These are phyloP conservation scores for Gopherus flavomarginatus DNA, from an alignment of 2,113 vertebrate species.

Conservation along the genomic window DNA sequence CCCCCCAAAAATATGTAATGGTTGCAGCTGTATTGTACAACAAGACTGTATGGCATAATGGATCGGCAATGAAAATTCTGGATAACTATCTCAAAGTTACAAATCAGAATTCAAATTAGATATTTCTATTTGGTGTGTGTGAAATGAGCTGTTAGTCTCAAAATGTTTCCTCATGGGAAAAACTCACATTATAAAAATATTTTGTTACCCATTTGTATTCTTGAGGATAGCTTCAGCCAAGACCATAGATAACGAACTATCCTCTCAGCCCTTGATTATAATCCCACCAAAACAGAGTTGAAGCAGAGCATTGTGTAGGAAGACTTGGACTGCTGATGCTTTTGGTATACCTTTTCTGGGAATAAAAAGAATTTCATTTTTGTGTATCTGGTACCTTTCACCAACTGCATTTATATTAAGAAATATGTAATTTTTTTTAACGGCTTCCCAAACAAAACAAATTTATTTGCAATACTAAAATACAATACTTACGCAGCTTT, in stretches of 20 bases:
- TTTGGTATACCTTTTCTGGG: conserved; percentile 17
- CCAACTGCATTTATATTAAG: background rate
- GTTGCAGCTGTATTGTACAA: conserved; percentile 7
- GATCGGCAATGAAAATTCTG: background rate
- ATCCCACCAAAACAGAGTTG: background rate
- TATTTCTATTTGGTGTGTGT: background rate
- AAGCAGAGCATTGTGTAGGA: background rate
- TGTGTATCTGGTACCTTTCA: background rate
- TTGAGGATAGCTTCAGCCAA: background rate
- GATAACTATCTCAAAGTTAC: background rate
- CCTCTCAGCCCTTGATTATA: background rate
- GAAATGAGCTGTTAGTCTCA: background rate
- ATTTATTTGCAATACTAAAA: background rate
- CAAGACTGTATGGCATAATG: background rate
- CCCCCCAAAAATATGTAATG: background rate
- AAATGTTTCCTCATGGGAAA: conserved; percentile 8
- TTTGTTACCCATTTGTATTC: background rate
- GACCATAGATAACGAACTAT: background rate
- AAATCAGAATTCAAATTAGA: too few relatives aligned
- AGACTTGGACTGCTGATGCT: background rate
- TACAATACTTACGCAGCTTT: background rate
- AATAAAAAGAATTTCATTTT: conserved; percentile 2
- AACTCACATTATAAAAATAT: background rate
- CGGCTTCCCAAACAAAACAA: background rate
- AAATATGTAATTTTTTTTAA: background rate